phyloP scores from a whole-genome alignment of 92 coral and sea anemone species.

The Scolanthus callimorphus region DNA sequence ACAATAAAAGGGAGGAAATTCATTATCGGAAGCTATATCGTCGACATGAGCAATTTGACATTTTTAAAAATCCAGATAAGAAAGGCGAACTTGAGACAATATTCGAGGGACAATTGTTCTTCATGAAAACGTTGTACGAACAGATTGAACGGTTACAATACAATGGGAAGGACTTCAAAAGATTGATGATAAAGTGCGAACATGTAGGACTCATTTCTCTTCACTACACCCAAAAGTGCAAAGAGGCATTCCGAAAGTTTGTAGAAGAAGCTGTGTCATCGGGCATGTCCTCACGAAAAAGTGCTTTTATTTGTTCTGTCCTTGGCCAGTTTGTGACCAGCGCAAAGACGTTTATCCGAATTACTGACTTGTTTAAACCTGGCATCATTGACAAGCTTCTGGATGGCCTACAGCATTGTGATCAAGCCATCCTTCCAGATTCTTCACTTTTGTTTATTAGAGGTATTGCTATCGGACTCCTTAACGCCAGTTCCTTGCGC shows the following conservation, averaged over 20 bases:
- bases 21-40: background rate
- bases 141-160: background rate
- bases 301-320: conserved; percentile 44
- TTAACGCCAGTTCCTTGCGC: conserved; percentile 7
- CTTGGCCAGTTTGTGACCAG: conserved; percentile 29
- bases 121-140: conserved; percentile 26
- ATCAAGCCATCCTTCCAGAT: conserved; percentile 2
- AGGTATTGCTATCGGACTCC: conserved; percentile 11
- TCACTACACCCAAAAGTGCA: background rate
- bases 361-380: too few relatives aligned
- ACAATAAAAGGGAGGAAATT: background rate
- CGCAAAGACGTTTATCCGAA: too few relatives aligned
- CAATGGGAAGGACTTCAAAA: background rate
- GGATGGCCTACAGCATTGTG: background rate
- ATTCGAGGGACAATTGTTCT: conserved; percentile 42
- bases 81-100: conserved; percentile 31
- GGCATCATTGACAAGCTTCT: conserved; percentile 37
- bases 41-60: background rate
- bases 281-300: conserved; percentile 1
- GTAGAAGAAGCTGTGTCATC: background rate
- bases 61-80: conserved; percentile 20
- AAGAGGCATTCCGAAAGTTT: conserved; percentile 12
- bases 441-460: conserved; percentile 4
- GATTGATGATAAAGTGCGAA: conserved; percentile 48
- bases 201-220: conserved; percentile 44